Evolutionary conservation across 2,113 vertebrate species (phyloP), one percentile per base, ranked within the genome.

Genomic region (Tachycineta bicolor): DNA sequence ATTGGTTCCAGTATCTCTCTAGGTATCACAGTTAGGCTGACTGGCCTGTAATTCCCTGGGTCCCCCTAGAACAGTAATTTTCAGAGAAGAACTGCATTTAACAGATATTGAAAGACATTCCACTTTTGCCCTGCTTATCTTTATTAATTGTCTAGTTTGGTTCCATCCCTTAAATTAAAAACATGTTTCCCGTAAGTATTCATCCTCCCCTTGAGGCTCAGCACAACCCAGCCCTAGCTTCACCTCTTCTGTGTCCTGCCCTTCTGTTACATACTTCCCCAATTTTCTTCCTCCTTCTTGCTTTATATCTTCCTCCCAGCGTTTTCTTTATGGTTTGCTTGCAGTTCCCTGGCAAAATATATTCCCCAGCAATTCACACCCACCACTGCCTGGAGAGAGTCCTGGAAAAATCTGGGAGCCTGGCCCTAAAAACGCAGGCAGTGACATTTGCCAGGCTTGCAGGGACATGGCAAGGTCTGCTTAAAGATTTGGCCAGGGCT

Each of bases 41-140:
- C 89, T 95, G 93, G 84, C 74, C 94, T 91, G 62, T 84, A 96
- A 96, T 96, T 95, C 94, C 89, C 93, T n/a, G 92, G 58, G 34
- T 84, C 65, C 67, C 89, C 92, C 87, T 89, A 29, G 52, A 90
- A 75, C 49, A 91, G 86, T 92, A 78, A 89, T 93, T 93, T 94
- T 83, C 90, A 87, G 83, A 89, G 79, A 79, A 85, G 43, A 93
- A 84, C 49, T 93, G 73, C 49, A n/a, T 93, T 90, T 90, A 95
- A 79, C 9, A 94, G 88, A 68, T 68, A 92, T 2, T 65, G 93
- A 93, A 92, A 96, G 53, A 68, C 64, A 83, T 83, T 70, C 63
- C 34, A 49, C 83, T 96, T 87, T 75, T 89, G 68, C 56, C 80
- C 88, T 90, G 76, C 88, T 94, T 96, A 93, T 94, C 96, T 91